These are phyloP conservation scores for Chloroceryle aenea DNA, from an alignment of 2,113 vertebrate species.

Conservation along the genomic window DNA sequence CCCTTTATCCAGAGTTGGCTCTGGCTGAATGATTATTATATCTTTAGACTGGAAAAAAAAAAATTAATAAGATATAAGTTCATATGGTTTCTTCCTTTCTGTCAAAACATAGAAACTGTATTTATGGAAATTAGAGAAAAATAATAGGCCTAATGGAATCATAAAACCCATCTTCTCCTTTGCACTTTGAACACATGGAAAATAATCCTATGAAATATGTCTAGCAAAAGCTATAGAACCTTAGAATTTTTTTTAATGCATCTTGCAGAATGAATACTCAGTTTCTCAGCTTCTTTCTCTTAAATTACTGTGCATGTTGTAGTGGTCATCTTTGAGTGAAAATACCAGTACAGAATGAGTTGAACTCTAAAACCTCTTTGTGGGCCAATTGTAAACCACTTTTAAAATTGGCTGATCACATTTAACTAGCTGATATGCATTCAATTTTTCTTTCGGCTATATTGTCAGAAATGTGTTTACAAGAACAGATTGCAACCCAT, in stretches of 20 bases:
- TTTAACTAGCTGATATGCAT: not conserved
- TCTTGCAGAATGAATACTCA: not conserved
- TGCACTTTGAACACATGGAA: not conserved
- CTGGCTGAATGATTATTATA: not conserved
- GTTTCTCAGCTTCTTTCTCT: not conserved
- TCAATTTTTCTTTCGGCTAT: not conserved
- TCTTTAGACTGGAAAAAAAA: not conserved
- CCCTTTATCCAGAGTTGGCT: not conserved
- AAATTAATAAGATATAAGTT: not conserved
- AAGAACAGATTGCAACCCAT: not conserved
- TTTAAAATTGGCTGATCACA: not conserved
- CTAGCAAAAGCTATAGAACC: not conserved
- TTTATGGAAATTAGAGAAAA: not conserved
- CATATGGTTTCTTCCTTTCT: not conserved
- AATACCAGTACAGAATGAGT: not conserved
- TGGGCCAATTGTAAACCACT: not conserved
- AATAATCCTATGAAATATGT: not conserved
- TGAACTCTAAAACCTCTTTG: not conserved
- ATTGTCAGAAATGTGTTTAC: not conserved
- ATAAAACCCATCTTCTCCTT: not conserved
- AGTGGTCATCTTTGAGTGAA: fast-evolving
- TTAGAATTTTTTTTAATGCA: not conserved
- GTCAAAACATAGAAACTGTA: not conserved
- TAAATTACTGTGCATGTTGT: not conserved
- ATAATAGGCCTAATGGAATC: not conserved